phyloP scores from a whole-genome alignment of 2,888 invertebrate species.

The Gastrophysa polygoni region DNA sequence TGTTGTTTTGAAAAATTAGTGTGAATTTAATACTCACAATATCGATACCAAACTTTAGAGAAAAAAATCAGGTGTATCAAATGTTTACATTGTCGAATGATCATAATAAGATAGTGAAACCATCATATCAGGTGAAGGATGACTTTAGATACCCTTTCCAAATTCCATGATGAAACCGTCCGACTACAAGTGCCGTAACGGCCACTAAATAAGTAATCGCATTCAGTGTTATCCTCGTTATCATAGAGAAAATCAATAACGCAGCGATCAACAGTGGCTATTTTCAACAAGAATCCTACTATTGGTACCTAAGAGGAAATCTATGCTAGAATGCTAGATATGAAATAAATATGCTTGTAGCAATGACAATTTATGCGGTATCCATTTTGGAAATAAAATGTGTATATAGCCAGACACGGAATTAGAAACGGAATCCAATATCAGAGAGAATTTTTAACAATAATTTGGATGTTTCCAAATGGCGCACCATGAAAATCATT shows the following conservation, averaged over 20 bases:
- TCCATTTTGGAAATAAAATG: background rate
- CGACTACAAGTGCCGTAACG: background rate
- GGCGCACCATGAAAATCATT: conserved; percentile 39
- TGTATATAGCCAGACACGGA: conserved; percentile 9
- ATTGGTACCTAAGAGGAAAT: too few relatives aligned
- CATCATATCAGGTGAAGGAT: background rate
- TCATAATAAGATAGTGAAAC: too few relatives aligned
- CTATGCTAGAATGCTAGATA: too few relatives aligned
- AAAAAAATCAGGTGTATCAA: too few relatives aligned
- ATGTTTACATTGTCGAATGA: too few relatives aligned
- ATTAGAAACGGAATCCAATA: conserved; percentile 29
- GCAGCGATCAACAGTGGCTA: background rate
- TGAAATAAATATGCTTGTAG: background rate
- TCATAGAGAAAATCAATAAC: conserved; percentile 3
- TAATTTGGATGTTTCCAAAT: conserved; percentile 52
- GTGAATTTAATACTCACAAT: too few relatives aligned
- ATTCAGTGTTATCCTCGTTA: background rate
- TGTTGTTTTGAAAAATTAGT: too few relatives aligned
- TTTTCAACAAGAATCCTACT: too few relatives aligned
- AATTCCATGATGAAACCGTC: background rate
- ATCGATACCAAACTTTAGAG: too few relatives aligned
- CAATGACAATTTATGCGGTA: background rate
- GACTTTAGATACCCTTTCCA: background rate
- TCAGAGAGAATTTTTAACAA: conserved; percentile 41
- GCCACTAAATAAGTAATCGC: background rate